Evolutionary conservation across 2,797 vertebrate genomes (phyloP).

Genomic region (Scomberomorus guttatus): DNA sequence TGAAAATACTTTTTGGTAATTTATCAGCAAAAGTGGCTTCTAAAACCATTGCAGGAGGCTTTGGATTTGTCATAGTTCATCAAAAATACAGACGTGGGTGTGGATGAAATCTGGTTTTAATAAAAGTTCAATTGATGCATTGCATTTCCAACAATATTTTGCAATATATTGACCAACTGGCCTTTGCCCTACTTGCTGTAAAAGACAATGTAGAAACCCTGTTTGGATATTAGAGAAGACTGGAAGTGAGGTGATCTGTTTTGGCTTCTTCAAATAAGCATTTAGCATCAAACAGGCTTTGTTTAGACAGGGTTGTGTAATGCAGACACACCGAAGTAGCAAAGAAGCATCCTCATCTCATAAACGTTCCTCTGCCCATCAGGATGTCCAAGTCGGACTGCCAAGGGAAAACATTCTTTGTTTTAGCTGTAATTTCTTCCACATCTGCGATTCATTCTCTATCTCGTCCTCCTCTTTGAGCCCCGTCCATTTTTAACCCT

Average conservation of each 20-base stretch:
- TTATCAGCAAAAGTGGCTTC: not conserved
- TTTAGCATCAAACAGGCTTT: not conserved
- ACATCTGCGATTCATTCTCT: conserved; percentile 56
- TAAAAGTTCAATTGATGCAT: conserved; percentile 3
- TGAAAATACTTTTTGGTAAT: not conserved
- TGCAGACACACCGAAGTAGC: not conserved
- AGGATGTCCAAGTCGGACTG: conserved; percentile 13
- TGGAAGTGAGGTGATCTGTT: not conserved
- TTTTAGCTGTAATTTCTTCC: conserved; percentile 57
- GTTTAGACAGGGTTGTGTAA: conserved; percentile 11
- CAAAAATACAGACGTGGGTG: too few relatives aligned
- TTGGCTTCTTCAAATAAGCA: not conserved
- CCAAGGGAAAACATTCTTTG: conserved; percentile 53
- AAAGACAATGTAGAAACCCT: not conserved
- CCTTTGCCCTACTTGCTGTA: not conserved
- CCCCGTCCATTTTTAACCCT: not conserved
- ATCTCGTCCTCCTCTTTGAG: conserved; percentile 10
- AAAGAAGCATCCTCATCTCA: conserved; percentile 5
- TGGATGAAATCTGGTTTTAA: conserved; percentile 1
- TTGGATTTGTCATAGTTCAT: conserved; percentile 3
- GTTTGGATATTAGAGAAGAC: not conserved
- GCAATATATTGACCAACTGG: not conserved
- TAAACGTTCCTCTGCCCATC: conserved; percentile 2
- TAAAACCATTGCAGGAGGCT: not conserved
- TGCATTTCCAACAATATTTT: conserved; percentile 1